Evolutionary conservation across 2,113 vertebrate species (phyloP).

Genomic region (Sclerurus mexicanus): DNA sequence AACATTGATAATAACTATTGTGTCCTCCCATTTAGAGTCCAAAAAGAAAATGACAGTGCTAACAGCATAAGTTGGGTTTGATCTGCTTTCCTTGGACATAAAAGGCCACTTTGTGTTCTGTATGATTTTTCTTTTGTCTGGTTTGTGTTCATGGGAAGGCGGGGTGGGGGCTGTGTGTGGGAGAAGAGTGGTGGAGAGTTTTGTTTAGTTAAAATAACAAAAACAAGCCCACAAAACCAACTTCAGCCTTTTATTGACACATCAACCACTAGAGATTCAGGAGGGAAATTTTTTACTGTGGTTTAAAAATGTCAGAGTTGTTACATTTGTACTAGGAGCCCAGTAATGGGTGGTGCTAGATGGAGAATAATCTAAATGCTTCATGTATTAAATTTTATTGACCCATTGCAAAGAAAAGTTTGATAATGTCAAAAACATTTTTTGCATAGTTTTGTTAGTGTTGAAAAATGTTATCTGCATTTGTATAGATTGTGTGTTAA

Average conservation of each 20-base stretch:
- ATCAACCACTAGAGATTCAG: neutral
- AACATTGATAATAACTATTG: neutral
- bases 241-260: neutral
- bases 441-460: neutral
- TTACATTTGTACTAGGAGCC: neutral
- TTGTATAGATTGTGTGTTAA: neutral
- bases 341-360: neutral
- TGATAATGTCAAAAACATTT: neutral
- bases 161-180: accelerated
- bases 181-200: neutral
- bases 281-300: neutral
- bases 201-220: neutral
- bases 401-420: neutral
- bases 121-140: neutral
- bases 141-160: neutral
- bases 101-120: neutral
- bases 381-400: neutral
- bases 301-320: conserved; percentile 4
- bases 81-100: neutral
- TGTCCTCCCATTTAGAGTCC: neutral
- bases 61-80: neutral
- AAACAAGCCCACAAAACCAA: neutral
- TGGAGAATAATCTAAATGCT: neutral
- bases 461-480: neutral
- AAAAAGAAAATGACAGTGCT: neutral